Percentiles rank a stretch among this genome's conserved stretches.
phyloP scores from a whole-genome alignment of 2,113 vertebrate species.

The Mustelus asterias region DNA sequence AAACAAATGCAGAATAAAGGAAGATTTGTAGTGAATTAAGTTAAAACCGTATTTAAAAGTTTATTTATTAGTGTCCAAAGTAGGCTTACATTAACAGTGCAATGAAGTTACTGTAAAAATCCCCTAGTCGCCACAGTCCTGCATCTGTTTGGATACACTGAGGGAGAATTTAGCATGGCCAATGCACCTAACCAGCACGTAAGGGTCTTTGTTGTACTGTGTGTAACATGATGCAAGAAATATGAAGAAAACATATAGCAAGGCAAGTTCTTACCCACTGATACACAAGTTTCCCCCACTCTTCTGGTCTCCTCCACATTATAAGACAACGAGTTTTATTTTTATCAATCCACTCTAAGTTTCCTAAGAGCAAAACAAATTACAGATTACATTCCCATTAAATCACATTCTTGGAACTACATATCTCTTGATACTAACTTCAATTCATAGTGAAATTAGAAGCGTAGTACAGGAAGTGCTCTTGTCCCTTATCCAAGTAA shows the following conservation, averaged over 20 bases:
- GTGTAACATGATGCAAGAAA: background rate
- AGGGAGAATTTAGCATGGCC: too few species aligned
- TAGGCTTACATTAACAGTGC: too few species aligned
- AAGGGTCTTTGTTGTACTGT: background rate
- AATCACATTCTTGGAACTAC: background rate
- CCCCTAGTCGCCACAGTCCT: too few species aligned
- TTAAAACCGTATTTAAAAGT: background rate
- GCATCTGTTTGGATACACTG: too few species aligned
- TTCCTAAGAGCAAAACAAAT: slow-evolving; percentile 61
- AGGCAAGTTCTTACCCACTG: slow-evolving; percentile 77
- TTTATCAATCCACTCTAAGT: slow-evolving; percentile 95
- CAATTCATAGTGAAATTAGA: background rate
- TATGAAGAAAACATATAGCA: slow-evolving; percentile 36
- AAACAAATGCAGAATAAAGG: background rate
- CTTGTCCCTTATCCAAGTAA: background rate
- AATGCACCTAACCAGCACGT: too few species aligned
- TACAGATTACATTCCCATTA: background rate
- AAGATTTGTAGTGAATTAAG: background rate
- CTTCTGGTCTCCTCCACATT: slow-evolving; percentile 95
- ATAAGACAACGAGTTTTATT: slow-evolving; percentile 91
- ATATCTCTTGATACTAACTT: background rate
- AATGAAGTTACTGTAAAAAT: too few species aligned
- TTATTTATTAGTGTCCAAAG: too few species aligned
- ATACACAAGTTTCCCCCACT: slow-evolving; percentile 95
- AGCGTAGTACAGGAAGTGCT: background rate